Conservation (phyloP, 37 sponge, comb jelly and placozoan genomes). For the Crambe crambe region DNA sequence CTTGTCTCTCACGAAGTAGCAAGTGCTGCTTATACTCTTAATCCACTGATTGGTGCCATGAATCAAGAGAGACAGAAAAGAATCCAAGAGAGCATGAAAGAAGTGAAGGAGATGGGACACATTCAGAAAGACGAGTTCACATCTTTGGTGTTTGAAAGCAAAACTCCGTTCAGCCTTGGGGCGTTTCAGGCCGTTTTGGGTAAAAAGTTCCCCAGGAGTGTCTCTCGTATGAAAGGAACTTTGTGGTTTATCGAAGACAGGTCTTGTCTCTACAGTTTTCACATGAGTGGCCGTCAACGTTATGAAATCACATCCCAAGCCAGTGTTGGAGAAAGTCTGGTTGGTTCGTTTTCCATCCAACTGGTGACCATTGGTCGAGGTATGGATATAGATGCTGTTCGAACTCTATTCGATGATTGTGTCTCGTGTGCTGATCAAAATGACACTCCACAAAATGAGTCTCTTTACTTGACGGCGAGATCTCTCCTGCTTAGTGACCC, state of each 20-base stretch:
- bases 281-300: slow-evolving; percentile 74
- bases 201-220: slow-evolving; percentile 21
- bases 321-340: slow-evolving; percentile 10
- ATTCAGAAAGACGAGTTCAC: slow-evolving; percentile 56
- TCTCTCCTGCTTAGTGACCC: slow-evolving; percentile 16
- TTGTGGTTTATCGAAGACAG: slow-evolving; percentile 67
- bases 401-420: slow-evolving; percentile 12
- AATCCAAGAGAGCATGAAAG: slow-evolving; percentile 4
- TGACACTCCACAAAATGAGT: neutral
- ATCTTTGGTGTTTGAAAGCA: slow-evolving; percentile 52
- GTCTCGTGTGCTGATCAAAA: neutral
- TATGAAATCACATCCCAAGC: slow-evolving; percentile 53
- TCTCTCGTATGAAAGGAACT: slow-evolving; percentile 63
- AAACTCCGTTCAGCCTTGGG: slow-evolving; percentile 34
- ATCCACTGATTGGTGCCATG: slow-evolving; percentile 40
- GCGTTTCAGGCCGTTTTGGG: slow-evolving; percentile 64
- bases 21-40: slow-evolving; percentile 47
- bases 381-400: slow-evolving; percentile 18
- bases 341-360: slow-evolving; percentile 51
- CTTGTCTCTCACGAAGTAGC: slow-evolving; percentile 65
- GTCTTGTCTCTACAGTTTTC: slow-evolving; percentile 56
- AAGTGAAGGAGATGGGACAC: slow-evolving; percentile 4
- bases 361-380: slow-evolving; percentile 58
- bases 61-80: slow-evolving; percentile 34
- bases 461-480: neutral